Evolutionary conservation across 2,113 vertebrate genomes (phyloP), one percentile per base, ranked within the genome.

Genomic region (Climacteris rufus): DNA sequence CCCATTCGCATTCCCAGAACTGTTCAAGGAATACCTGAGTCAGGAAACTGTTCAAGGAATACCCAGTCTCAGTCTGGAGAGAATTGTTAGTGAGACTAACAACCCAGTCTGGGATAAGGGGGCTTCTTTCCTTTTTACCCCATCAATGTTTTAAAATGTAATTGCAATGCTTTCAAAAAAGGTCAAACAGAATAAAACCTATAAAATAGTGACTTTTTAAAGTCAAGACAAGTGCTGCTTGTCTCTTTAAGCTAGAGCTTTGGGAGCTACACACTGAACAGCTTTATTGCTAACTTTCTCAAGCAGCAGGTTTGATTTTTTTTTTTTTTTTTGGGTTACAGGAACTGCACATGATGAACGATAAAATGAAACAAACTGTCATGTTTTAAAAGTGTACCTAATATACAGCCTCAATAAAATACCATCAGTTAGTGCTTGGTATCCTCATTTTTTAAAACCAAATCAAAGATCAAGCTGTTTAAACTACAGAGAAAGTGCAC

Each of bases 301-400:
- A 86, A 86, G 52, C 12, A 79, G 44, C 8, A 79, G 7, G 8
- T 39, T 1, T 39, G 31, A 31, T 65, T 27, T 75, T 44, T 69
- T 35, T 59, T 35, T 44, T 45, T 44, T 57, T n/a, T n/a, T n/a
- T n/a, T n/a, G n/a, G n/a, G 27, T 50, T 56, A 25, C 13, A 59
- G 49, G 49, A 85, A 71, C 53, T 57, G 10, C 28, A 61, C 13
- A 37, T 19, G 45, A 72, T 42, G 13, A 81, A 78, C 11, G 27
- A 87, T 19, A 85, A 87, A 92, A 92, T 25, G n/a, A 92, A 94
- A 85, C 35, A 59, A 61, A 77, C 13, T 15, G 10, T 17, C 68
- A 54, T 22, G 15, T 59, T 89, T 95, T 74, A 33, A 75, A 87
- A 84, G 70, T 4, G 13, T 13, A 52, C 17, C 39, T 80, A 78